Conservation (phyloP, 1,140 invertebrate species). For the Penaeus indicus region DNA sequence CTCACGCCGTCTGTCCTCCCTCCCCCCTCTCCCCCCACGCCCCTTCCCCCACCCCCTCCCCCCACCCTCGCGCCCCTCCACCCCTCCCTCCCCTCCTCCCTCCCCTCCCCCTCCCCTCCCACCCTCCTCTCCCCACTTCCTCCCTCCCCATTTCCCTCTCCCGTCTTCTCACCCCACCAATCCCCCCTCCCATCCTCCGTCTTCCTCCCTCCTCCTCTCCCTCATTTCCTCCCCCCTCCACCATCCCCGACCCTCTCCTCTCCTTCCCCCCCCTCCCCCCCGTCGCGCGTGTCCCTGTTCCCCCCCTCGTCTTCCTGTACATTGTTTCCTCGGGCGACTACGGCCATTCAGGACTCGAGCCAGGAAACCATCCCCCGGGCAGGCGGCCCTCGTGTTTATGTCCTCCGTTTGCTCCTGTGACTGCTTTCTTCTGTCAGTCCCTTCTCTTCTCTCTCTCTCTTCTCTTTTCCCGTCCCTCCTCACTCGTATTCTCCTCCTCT, state of each 20-base stretch:
- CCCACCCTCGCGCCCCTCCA: not conserved
- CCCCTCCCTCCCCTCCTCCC: not conserved
- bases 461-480: slow-evolving; percentile 3
- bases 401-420: not conserved
- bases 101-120: not conserved
- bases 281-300: not conserved
- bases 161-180: too few species aligned
- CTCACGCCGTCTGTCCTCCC: too few species aligned
- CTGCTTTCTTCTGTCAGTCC: not conserved
- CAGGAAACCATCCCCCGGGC: too few species aligned
- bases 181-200: not conserved
- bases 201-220: slow-evolving; percentile 2
- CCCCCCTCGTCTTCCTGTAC: not conserved
- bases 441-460: slow-evolving; percentile 10
- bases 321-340: too few species aligned
- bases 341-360: too few species aligned
- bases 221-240: not conserved
- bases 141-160: not conserved
- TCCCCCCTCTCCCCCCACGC: too few species aligned
- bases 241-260: not conserved
- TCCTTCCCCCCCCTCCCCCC: not conserved
- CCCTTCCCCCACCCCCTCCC: not conserved
- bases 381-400: too few species aligned
- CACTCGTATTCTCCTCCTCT: not conserved
- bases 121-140: not conserved